Conservation (phyloP, 2,888 invertebrate species). For the Drosophila neutralis region DNA sequence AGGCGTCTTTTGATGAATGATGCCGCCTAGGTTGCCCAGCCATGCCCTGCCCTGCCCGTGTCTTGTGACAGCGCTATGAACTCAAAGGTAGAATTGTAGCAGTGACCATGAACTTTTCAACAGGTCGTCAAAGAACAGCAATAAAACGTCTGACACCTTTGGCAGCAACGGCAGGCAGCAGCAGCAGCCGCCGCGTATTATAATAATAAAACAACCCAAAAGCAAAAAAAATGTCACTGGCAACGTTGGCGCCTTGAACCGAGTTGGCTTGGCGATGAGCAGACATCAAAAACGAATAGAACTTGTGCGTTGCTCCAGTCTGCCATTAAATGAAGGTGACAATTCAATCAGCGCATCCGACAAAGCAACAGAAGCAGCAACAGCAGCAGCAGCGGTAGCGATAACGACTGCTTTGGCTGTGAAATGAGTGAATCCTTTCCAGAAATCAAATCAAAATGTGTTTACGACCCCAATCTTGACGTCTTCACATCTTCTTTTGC, state of each 20-base stretch:
- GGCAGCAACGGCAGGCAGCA: constrained; percentile 18
- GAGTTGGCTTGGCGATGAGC: constrained; percentile 14
- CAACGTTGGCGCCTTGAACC: constrained; percentile 58
- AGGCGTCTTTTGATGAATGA: constrained; percentile 39
- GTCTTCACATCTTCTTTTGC: constrained; percentile 15
- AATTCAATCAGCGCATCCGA: constrained; percentile 78
- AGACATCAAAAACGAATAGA: constrained; percentile 61
- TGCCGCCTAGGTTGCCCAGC: neutral
- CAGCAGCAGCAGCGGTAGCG: constrained; percentile 5
- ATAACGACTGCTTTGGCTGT: constrained; percentile 39
- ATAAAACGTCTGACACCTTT: constrained; percentile 79
- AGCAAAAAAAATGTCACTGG: constrained; percentile 41
- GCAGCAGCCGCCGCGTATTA: constrained; percentile 12
- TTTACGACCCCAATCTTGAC: constrained; percentile 62
- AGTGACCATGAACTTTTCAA: constrained; percentile 77
- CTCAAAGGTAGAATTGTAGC: constrained; percentile 45
- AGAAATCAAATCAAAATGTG: constrained; percentile 79
- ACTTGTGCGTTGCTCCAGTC: constrained; percentile 14
- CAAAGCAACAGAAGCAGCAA: constrained; percentile 26
- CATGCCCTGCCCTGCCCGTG: no score
- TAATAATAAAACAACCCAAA: constrained; percentile 40
- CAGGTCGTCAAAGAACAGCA: constrained; percentile 67
- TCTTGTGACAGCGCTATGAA: constrained; percentile 15
- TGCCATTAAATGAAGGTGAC: constrained; percentile 75
- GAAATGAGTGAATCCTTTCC: constrained; percentile 68